Conservation (phyloP, 2,888 invertebrate genomes). For the Drosophila tripunctata region DNA sequence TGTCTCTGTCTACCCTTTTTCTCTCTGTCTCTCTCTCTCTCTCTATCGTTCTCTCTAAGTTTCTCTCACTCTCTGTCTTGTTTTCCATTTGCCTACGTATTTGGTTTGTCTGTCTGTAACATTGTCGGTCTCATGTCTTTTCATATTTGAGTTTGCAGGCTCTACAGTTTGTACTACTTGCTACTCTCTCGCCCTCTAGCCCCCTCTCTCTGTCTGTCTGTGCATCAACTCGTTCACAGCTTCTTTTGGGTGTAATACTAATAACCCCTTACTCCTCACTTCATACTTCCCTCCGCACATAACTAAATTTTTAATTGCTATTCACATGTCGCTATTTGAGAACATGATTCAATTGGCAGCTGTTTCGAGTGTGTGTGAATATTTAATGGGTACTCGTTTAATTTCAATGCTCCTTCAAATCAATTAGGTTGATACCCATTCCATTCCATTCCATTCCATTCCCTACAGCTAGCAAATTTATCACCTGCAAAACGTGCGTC, state of each 20-base stretch:
- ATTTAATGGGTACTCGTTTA: constrained; percentile 19
- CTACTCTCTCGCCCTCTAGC: not conserved
- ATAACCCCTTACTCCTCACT: constrained; percentile 1
- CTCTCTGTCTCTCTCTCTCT: not conserved
- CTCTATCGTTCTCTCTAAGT: not conserved
- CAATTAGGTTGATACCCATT: constrained; percentile 61
- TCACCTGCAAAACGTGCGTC: constrained; percentile 61
- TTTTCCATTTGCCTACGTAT: not conserved
- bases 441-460: too few species aligned
- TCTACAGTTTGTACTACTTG: not conserved
- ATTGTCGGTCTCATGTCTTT: constrained; percentile 37
- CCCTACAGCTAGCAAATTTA: constrained; percentile 46
- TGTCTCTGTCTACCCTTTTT: not conserved
- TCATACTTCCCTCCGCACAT: not conserved
- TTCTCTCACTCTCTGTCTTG: not conserved
- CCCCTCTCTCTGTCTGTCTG: not conserved
- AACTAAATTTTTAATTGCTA: constrained; percentile 61
- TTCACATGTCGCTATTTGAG: constrained; percentile 18
- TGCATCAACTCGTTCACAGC: constrained; percentile 15
- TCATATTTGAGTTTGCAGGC: constrained; percentile 38
- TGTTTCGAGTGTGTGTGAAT: constrained; percentile 13
- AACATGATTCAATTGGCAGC: not conserved
- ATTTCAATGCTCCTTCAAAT: constrained; percentile 52
- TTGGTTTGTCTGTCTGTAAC: constrained; percentile 12
- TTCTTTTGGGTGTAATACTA: constrained; percentile 20